Evolutionary conservation across 2,888 invertebrate species (phyloP).

Genomic region (Dromius quadrimaculatus): DNA sequence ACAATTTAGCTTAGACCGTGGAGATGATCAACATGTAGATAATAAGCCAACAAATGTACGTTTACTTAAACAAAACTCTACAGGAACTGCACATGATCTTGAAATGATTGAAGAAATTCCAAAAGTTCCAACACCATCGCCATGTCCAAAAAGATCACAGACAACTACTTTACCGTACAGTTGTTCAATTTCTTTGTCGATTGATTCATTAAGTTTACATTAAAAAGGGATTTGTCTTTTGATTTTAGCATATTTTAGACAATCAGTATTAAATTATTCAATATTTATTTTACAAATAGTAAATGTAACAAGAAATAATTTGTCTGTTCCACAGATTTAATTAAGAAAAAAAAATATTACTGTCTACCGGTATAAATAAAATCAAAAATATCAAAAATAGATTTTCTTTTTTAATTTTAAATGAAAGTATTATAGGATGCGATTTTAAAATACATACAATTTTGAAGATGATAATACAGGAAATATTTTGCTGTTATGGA

Average conservation of each 20-base stretch:
- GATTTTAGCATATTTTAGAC: constrained; percentile 33
- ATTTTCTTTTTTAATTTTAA: constrained; percentile 27
- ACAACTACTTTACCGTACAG: constrained; percentile 61
- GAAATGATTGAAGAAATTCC: constrained; percentile 77
- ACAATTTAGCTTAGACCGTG: constrained; percentile 78
- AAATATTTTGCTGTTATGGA: neutral
- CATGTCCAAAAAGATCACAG: constrained; percentile 57
- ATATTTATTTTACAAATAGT: too few species aligned
- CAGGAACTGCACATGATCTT: constrained; percentile 76
- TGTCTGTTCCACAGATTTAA: too few species aligned
- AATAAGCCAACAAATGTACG: constrained; percentile 63
- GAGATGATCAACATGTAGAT: constrained; percentile 69
- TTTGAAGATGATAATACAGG: neutral
- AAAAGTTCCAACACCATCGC: constrained; percentile 65
- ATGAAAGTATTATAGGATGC: constrained; percentile 1
- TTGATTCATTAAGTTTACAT: constrained; percentile 56
- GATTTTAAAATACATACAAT: constrained; percentile 11
- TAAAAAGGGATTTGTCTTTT: neutral
- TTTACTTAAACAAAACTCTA: constrained; percentile 77
- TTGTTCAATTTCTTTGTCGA: constrained; percentile 64
- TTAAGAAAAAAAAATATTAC: too few species aligned
- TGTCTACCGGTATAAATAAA: constrained; percentile 16
- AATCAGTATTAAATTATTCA: constrained; percentile 44
- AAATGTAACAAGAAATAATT: too few species aligned
- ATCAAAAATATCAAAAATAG: constrained; percentile 29